Base-by-base conservation (phyloP, 2,797 vertebrate species). In the Schizothorax lantsangensis region DNA sequence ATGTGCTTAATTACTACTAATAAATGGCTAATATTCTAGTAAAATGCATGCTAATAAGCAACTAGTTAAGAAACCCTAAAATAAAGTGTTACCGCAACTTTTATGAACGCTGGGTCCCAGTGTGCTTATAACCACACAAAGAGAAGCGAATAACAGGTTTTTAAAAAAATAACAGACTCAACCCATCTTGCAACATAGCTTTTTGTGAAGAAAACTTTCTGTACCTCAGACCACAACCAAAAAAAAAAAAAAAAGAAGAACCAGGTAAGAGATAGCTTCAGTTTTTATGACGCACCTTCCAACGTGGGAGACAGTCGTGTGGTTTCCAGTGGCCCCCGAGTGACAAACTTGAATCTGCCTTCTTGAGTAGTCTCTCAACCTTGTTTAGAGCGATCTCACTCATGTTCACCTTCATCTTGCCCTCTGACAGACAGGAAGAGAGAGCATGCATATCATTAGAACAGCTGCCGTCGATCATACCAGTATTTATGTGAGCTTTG, bases 251-350 rank as follows among this genome's bases (percentile, higher is more conserved):
- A 0, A 54, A 23, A 15, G 0, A 6, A 21, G 10, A 36, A 59
- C 8, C 19, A 26, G 26, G 64, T 33, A 15, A 30, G 2, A 15
- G 12, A 10, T 10, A n/a, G 57, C 23, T n/a, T 59, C 9, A 4
- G 23, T 59, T 59, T 59, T 59, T 59, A 10, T n/a, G 5, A 0
- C 87, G 88, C 92, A 99, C 98, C 96, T 98, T 99, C 98, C 98
- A 99, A 54, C 96, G 97, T 84, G 98, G 97, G 91, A 96, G 30
- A 88, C 98, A 99, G 92, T 99, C 98, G 0, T 92, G 94, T 0
- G 98, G 98, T 89, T 96, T 97, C 98, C 98, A 99, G 92, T 97
- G 96, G 64, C 98, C 97, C 81, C 98, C 97, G 0, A 91, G 89
- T 86, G 92, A 94, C 86, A 98, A 93, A 71, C 92, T 88, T 40